Evolutionary conservation across 92 coral and sea anemone species (phyloP).

Genomic region (Pocillopora grandis): DNA sequence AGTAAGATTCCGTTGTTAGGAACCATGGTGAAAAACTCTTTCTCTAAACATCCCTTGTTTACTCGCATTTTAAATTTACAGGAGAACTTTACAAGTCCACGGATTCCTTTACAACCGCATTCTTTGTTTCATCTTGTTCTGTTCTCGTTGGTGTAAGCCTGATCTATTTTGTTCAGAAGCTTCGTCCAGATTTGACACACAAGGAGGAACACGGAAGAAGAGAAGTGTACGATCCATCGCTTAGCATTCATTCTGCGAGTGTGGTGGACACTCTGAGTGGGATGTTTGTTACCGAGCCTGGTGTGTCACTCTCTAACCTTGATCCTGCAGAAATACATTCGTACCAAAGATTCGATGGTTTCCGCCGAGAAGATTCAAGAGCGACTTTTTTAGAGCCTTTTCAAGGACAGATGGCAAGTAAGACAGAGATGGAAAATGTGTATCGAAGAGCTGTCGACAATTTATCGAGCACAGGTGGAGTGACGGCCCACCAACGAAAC

Average conservation of each 20-base stretch:
- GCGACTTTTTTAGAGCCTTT: conserved; percentile 12
- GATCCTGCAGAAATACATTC: conserved; percentile 34
- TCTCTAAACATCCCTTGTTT: not conserved
- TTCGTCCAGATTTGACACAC: conserved; percentile 66
- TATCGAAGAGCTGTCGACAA: conserved; percentile 33
- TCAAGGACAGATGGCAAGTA: conserved; percentile 23
- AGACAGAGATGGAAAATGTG: conserved; percentile 25
- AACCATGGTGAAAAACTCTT: too few relatives aligned
- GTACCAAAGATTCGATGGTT: conserved; percentile 38
- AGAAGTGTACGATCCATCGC: conserved; percentile 46
- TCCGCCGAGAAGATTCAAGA: conserved; percentile 20
- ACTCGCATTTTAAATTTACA: not conserved
- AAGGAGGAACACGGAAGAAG: conserved; percentile 27
- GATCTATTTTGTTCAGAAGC: conserved; percentile 71
- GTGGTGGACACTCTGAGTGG: conserved; percentile 70
- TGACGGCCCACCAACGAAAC: not conserved
- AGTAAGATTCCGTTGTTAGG: too few relatives aligned
- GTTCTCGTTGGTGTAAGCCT: conserved; percentile 59
- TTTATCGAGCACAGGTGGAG: not conserved
- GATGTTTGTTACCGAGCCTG: conserved; percentile 62
- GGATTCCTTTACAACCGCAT: conserved; percentile 62
- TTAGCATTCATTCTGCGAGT: conserved; percentile 65
- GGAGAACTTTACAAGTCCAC: conserved; percentile 71
- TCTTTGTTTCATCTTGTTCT: conserved; percentile 53
- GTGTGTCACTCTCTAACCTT: conserved; percentile 29